Evolutionary conservation across 2,888 invertebrate genomes (phyloP).

Genomic region (Lysandra bellargus): DNA sequence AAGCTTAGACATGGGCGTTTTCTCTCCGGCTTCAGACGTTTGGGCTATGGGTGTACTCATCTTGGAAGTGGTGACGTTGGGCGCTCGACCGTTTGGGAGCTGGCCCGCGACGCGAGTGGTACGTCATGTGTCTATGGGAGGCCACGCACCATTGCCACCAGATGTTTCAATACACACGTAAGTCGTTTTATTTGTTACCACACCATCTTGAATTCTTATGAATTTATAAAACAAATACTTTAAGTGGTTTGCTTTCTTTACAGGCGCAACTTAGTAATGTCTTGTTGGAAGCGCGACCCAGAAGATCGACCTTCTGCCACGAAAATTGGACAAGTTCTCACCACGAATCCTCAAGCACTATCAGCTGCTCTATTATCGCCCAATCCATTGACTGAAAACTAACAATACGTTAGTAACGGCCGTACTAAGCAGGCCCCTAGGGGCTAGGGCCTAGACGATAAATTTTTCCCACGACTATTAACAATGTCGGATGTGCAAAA

Average conservation of each 20-base stretch:
- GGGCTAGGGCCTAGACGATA: no score
- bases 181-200: slow-evolving; percentile 31
- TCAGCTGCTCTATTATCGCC: slow-evolving; percentile 46
- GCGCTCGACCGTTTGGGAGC: slow-evolving; percentile 91
- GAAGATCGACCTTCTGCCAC: slow-evolving; percentile 85
- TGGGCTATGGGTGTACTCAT: slow-evolving; percentile 94
- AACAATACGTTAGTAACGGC: background rate
- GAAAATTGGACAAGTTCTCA: slow-evolving; percentile 87
- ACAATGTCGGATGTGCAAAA: background rate
- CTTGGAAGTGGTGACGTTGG: slow-evolving; percentile 92
- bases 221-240: background rate
- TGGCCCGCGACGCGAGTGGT: slow-evolving; percentile 86
- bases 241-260: slow-evolving; percentile 16
- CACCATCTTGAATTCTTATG: background rate
- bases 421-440: background rate
- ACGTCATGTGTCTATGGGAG: slow-evolving; percentile 78
- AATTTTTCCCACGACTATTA: background rate
- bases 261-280: slow-evolving; percentile 81
- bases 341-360: slow-evolving; percentile 82
- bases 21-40: slow-evolving; percentile 90
- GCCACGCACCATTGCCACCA: slow-evolving; percentile 85
- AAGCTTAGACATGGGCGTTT: slow-evolving; percentile 87
- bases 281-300: slow-evolving; percentile 88
- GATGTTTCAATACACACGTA: slow-evolving; percentile 58
- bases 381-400: slow-evolving; percentile 5